phyloP scores from a whole-genome alignment of 1,140 invertebrate species.

The Musca domestica region DNA sequence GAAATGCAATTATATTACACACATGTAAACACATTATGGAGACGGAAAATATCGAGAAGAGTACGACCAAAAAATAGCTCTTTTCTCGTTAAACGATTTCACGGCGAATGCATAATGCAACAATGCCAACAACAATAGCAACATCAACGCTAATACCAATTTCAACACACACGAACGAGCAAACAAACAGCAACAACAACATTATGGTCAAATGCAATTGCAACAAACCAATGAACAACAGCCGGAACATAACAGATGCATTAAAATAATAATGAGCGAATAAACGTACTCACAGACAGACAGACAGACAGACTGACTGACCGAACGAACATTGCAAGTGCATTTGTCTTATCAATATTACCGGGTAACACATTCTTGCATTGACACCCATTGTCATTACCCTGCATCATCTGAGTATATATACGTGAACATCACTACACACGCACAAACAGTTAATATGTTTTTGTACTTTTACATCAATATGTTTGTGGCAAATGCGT shows the following conservation, averaged over 20 bases:
- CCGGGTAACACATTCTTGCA: neutral
- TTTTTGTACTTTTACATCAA: neutral
- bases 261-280: slow-evolving; percentile 13
- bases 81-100: slow-evolving; percentile 13
- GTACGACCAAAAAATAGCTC: neutral
- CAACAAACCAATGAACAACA: neutral
- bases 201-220: too few species aligned
- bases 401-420: neutral
- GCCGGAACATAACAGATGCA: neutral
- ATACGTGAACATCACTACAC: neutral
- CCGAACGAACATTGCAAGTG: slow-evolving; percentile 4
- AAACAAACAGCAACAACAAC: neutral
- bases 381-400: neutral
- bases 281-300: too few species aligned
- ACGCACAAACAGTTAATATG: neutral
- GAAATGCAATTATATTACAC: neutral
- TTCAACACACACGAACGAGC: neutral
- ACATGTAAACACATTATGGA: neutral
- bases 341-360: slow-evolving; percentile 17
- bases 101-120: slow-evolving; percentile 2
- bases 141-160: neutral
- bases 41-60: neutral
- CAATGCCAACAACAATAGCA: neutral
- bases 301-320: too few species aligned
- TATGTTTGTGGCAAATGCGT: neutral